phyloP scores from a whole-genome alignment of 2,797 vertebrate genomes.

The Cichlasoma orientale region DNA sequence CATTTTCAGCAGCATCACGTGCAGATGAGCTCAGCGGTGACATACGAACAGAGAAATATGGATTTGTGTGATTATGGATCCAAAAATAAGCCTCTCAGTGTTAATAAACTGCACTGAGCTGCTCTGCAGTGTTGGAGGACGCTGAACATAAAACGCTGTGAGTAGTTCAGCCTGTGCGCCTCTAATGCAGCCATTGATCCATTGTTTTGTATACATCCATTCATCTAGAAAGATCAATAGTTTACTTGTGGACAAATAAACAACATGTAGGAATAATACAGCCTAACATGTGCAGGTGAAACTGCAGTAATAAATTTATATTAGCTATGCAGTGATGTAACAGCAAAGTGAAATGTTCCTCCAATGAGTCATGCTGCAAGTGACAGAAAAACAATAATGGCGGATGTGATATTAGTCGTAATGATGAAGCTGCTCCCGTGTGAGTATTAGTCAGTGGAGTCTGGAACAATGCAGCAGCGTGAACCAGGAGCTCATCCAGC shows the following conservation, averaged over 20 bases:
- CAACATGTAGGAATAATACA: neutral
- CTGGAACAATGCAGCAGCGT: constrained; percentile 7
- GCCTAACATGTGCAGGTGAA: neutral
- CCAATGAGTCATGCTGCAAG: neutral
- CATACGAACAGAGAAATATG: neutral
- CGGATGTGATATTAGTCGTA: constrained; percentile 7
- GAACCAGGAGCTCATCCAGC: constrained; percentile 38
- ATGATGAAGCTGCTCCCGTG: constrained; percentile 9
- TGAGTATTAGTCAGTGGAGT: constrained; percentile 45
- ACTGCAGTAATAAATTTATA: neutral
- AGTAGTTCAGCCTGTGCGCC: neutral
- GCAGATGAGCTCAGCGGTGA: neutral
- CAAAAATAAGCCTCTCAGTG: neutral
- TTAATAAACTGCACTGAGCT: neutral
- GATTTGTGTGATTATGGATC: neutral
- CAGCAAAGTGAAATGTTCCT: neutral
- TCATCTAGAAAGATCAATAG: neutral
- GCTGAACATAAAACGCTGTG: neutral
- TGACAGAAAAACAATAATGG: neutral
- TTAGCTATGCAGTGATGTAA: neutral
- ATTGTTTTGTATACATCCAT: neutral
- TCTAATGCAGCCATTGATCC: neutral
- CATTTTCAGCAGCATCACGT: neutral
- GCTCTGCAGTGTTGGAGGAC: neutral
- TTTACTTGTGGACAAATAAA: neutral